Base-by-base conservation (phyloP, 2,113 vertebrate species). In the Prunella himalayana region DNA sequence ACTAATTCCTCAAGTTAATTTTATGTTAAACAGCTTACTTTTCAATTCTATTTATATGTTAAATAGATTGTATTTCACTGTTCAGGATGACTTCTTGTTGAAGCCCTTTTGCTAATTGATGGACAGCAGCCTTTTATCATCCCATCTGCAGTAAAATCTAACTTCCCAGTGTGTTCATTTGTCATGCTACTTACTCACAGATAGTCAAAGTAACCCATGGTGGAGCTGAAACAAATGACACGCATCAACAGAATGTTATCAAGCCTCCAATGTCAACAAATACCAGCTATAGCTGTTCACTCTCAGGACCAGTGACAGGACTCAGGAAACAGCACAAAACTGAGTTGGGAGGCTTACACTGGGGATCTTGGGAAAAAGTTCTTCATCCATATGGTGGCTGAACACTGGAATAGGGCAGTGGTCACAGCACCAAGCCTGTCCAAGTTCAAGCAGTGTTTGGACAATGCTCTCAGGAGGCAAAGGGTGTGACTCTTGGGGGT, bases 281-380 rank as follows among this genome's bases (percentile, higher is more conserved):
- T 71, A 39, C 15, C 24, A 64, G 30, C 37, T 44, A 22, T 3
- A 81, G 56, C 33, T 39, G 19, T 53, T 78, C 28, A 44, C 23
- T 61, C 45, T 44, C 45, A 37, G 10, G 33, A 61, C 19, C 54
- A 86, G 22, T 9, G 22, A 37, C 17, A 51, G 45, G 18, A 59
- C 33, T 60, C 2, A 59, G 17, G 23, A 31, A 60, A 69, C 33
- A 33, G 33, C 45, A 61, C 15, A 45, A 61, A 45, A 39, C 23
- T n/a, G 54, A 53, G 19, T 19, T 0, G 0, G 30, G 13, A 49
- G 23, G 64, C n/a, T 61, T 19, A 69, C 3, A 7, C 0, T 33
- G 54, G 27, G 54, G 27, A 77, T 37, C 18, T 27, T 33, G 33
- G 23, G 33, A 37, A 33, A 51, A 51, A 4, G 10, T 11, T 69